Evolutionary conservation across 2,113 vertebrate species (phyloP).

Genomic region (Osmerus eperlanus): DNA sequence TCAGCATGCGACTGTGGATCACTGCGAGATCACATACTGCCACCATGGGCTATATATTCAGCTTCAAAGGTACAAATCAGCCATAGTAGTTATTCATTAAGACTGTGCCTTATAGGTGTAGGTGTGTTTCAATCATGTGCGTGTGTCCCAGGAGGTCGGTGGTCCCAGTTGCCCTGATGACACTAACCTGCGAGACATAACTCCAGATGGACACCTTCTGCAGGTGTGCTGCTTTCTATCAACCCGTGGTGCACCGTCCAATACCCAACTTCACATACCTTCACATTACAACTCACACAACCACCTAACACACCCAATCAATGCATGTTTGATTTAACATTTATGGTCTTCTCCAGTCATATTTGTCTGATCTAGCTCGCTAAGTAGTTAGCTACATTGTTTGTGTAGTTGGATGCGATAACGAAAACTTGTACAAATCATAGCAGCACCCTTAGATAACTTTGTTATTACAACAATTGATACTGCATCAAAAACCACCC

Average conservation of each 20-base stretch:
- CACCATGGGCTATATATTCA: conserved; percentile 84
- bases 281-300: no score
- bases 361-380: no score
- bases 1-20: conserved; percentile 79
- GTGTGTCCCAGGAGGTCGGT: conserved; percentile 42
- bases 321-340: no score
- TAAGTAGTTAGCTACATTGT: no score
- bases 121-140: neutral
- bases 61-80: conserved; percentile 75
- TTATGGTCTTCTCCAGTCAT: no score
- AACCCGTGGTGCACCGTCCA: neutral
- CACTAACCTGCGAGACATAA: conserved; percentile 65
- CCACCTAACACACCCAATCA: no score
- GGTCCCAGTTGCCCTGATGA: conserved; percentile 58
- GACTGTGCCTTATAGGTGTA: neutral
- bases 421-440: no score
- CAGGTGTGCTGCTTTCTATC: conserved; percentile 63
- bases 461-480: no score
- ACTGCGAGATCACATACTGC: conserved; percentile 84
- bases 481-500: no score
- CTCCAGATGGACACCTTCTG: conserved; percentile 77
- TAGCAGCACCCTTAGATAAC: no score
- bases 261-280: neutral
- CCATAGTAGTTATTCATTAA: neutral
- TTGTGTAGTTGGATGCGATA: no score